phyloP scores from a whole-genome alignment of 2,797 vertebrate genomes.

The Crypturellus tataupa region DNA sequence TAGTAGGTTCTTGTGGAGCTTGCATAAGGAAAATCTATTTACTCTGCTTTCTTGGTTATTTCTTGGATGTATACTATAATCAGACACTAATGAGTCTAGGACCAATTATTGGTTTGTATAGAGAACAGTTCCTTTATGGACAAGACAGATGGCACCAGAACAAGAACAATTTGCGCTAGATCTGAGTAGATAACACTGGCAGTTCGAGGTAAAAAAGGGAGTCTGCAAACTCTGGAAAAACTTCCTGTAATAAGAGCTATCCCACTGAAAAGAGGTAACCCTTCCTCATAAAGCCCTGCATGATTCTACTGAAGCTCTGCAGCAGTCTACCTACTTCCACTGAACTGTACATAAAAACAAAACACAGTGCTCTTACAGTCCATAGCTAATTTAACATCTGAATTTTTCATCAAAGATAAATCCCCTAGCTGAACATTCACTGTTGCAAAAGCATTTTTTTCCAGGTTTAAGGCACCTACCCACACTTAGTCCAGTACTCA shows the following conservation, averaged over 20 bases:
- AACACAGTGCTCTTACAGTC: background rate
- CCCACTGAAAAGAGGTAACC: accelerated
- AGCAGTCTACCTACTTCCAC: background rate
- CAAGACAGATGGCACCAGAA: background rate
- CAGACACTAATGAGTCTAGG: background rate
- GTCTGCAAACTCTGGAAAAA: background rate
- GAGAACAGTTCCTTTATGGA: background rate
- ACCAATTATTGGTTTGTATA: background rate
- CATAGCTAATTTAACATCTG: background rate
- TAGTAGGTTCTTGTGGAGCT: background rate
- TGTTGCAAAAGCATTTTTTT: background rate
- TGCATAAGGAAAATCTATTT: background rate
- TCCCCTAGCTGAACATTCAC: background rate
- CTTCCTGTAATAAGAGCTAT: background rate
- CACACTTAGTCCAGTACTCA: background rate
- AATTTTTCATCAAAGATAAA: constrained; percentile 29
- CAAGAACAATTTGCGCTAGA: background rate
- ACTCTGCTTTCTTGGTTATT: background rate
- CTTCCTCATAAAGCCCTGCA: background rate
- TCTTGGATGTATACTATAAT: accelerated
- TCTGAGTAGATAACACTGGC: background rate
- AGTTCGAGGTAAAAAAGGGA: background rate
- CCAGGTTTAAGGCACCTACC: background rate
- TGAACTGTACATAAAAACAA: constrained; percentile 2
- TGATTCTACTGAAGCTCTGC: background rate